These are phyloP conservation scores for Ariopsis seemanni DNA, from an alignment of 2,113 vertebrate species.

Conservation along the genomic window DNA sequence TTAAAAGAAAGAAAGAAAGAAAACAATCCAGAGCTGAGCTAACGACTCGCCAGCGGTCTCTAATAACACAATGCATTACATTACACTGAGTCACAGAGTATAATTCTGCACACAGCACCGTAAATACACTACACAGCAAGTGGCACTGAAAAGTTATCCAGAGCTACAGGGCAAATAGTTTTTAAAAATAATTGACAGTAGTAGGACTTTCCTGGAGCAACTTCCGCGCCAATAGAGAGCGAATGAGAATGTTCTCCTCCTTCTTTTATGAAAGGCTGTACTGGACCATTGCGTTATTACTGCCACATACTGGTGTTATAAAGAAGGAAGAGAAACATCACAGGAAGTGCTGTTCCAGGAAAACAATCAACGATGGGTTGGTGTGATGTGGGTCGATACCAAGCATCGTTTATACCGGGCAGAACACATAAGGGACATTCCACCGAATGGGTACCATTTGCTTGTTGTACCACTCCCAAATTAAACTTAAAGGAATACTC, in stretches of 20 bases:
- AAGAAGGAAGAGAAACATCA: neutral
- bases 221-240: constrained; percentile 45
- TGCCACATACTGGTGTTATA: constrained; percentile 22
- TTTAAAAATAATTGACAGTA: constrained; percentile 39
- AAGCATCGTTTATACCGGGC: too few relatives aligned
- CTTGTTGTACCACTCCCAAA: too few relatives aligned
- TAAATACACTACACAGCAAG: neutral
- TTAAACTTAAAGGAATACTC: too few relatives aligned
- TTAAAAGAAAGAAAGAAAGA: neutral
- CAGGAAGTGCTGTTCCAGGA: neutral
- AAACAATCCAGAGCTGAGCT: neutral
- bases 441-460: too few relatives aligned
- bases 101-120: neutral
- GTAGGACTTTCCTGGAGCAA: constrained; percentile 7
- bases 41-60: neutral
- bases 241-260: neutral
- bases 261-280: neutral
- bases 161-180: neutral
- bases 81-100: neutral
- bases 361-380: neutral
- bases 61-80: neutral
- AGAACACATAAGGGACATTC: too few relatives aligned
- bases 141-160: neutral
- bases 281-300: neutral
- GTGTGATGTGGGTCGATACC: too few relatives aligned